Evolutionary conservation across 2,797 vertebrate species (phyloP), one percentile per base, ranked within the genome.

Genomic region (Gadopsis marmoratus): DNA sequence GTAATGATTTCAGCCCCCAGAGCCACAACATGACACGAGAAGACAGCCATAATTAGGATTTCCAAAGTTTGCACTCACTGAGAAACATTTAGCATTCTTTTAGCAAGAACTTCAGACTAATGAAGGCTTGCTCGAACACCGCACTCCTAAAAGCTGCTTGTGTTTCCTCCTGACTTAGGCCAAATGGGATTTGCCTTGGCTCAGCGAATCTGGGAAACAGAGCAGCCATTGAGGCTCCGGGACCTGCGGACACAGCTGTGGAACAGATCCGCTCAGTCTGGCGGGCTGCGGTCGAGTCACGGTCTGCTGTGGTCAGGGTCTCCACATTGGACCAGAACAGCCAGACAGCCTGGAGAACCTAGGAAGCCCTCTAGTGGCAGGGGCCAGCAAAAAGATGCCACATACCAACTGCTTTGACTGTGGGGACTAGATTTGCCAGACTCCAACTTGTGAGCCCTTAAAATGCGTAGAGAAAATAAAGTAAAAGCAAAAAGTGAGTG

Each of bases 161-260:
- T 61, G 47, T 78, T 77, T 89, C 87, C 77, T 73, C 73, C 90
- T 86, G 81, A 93, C 79, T 71, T 81, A 83, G 79, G 82, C 73
- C 68, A 81, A 88, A 84, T 19, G 54, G 71, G 76, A 19, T 92
- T 93, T 78, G 76, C 79, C 74, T 81, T 79, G 83, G 80, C 89
- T 92, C 79, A 91, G 90, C 73, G 5, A 71, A 88, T 89, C 77
- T 80, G 78, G 85, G 80, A 83, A 92, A 92, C 90, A 88, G 83
- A 84, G 82, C 74, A 77, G 78, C 78, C 85, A 85, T 79, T 91
- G 84, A 92, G 88, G 78, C 85, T 86, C 47, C 7, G 12, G 72
- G 75, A 66, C 31, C 69, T 48, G 70, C 66, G 12, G 86, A 91
- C 85, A 91, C 93, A 95, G 93, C 94, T 95, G 94, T 78, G 62